These are phyloP conservation scores for Hymenochirus boettgeri DNA, from an alignment of 2,113 vertebrate species.

Conservation along the genomic window DNA sequence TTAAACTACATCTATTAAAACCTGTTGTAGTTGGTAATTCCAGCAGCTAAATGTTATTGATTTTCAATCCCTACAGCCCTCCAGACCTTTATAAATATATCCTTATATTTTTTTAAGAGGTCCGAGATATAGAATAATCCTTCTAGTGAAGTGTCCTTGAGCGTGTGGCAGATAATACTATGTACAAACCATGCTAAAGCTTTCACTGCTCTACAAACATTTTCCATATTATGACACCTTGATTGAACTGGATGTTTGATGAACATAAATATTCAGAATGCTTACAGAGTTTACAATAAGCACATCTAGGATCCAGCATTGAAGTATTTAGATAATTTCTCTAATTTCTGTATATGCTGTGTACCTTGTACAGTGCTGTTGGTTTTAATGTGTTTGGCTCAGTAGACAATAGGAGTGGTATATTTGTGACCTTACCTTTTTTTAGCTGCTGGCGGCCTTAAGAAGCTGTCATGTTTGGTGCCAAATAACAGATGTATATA, in stretches of 20 bases:
- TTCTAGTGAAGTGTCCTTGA: too few species aligned
- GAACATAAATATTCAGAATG: conserved; percentile 8
- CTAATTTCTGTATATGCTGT: conserved; percentile 23
- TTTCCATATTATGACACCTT: too few species aligned
- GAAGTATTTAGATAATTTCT: conserved; percentile 29
- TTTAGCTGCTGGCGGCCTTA: conserved; percentile 27
- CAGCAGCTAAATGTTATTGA: too few species aligned
- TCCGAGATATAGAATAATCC: too few species aligned
- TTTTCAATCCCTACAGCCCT: too few species aligned
- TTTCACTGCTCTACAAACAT: not conserved
- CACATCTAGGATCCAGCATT: conserved; percentile 18
- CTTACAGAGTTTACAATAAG: conserved; percentile 12
- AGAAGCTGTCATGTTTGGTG: conserved; percentile 30
- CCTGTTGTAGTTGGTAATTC: too few species aligned
- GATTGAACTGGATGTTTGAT: conserved; percentile 3
- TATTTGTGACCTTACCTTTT: conserved; percentile 31
- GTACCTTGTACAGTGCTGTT: conserved; percentile 20
- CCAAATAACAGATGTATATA: conserved; percentile 37
- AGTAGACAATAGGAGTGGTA: conserved; percentile 33
- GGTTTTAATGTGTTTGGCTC: conserved; percentile 35
- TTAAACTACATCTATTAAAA: too few species aligned
- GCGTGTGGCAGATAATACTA: too few species aligned
- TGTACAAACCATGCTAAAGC: not conserved
- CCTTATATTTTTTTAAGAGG: too few species aligned
- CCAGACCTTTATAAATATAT: too few species aligned